Evolutionary conservation across 2,888 invertebrate species (phyloP).

Genomic region (Oscheius sp.): DNA sequence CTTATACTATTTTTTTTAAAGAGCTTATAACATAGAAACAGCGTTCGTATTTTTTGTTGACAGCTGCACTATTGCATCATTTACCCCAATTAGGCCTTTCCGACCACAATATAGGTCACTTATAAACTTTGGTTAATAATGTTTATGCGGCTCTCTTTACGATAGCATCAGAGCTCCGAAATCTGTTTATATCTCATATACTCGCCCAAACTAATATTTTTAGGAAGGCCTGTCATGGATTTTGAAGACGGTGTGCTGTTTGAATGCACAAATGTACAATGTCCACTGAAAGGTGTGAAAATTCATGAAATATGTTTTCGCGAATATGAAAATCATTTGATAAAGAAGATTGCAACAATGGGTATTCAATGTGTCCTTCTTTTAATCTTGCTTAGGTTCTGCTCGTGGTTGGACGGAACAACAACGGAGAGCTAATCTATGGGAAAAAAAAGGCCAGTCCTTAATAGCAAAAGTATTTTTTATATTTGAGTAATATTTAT

Average conservation of each 20-base stretch:
- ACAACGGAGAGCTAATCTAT: conserved; percentile 56
- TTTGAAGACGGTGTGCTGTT: conserved; percentile 47
- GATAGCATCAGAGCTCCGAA: not conserved
- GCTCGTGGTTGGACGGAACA: conserved; percentile 62
- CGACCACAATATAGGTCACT: no score
- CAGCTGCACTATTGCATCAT: no score
- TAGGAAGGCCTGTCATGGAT: conserved; percentile 1
- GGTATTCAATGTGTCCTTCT: conserved; percentile 20
- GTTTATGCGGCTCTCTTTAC: not conserved
- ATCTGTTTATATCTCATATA: not conserved
- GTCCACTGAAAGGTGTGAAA: conserved; percentile 39
- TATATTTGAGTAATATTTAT: not conserved
- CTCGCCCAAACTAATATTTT: no score
- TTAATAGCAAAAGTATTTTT: conserved; percentile 36
- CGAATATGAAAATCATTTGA: conserved; percentile 51
- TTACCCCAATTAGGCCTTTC: no score
- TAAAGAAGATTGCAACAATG: conserved; percentile 44
- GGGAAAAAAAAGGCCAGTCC: conserved; percentile 60
- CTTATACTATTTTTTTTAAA: no score
- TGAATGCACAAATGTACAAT: conserved; percentile 53
- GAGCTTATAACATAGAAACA: no score
- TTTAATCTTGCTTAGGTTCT: conserved; percentile 41
- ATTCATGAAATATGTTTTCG: conserved; percentile 52
- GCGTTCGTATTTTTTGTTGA: no score
- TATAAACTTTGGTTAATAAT: no score